Base-by-base conservation (phyloP, 64 coral and sea anemone genomes). In the Platygyra sinensis region DNA sequence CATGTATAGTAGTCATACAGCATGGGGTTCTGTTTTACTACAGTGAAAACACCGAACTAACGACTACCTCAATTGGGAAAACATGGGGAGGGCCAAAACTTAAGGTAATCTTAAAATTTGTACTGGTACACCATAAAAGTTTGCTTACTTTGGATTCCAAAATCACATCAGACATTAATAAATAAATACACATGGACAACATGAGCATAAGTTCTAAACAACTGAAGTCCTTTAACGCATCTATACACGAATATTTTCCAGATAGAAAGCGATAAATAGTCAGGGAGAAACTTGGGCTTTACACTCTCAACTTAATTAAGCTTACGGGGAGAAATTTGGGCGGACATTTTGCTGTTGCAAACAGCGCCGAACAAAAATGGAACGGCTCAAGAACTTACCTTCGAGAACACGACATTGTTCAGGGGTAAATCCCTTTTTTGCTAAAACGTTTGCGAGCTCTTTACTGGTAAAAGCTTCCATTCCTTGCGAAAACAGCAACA, bases 251-350 rank as follows among this genome's bases (percentile, higher is more conserved):
- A 62, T 62, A 62, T 62, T 62, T 62, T 62, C 10, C 60, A 62
- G 60, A 62, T 62, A 62, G 60, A 62, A 62, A 62, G 60, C 60
- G 10, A 62, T 62, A 15, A 62, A 62, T 62, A 62, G 60, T 62
- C 60, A 62, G 60, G 60, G 60, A 62, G 60, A 62, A 76, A 76
- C 74, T 76, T 76, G 39, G 74, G 31, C 29, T 74, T 74, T 74
- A 74, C 72, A 29, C 74, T 32, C 74, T 33, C 39, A 50, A 76
- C 11, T 31, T 49, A 6, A 19, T 31, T 49, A 6, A n/a, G n/a
- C n/a, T n/a, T n/a, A 31, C 32, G 52, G 15, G 33, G 74, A 76
- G 33, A 76, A 76, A 80, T 20, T 80, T 80, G 13, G 19, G 78
- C 57, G 0, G 52, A 61, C 63, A 80, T 80, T 27, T 80, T 62